Evolutionary conservation across 2,888 invertebrate species (phyloP).

Genomic region (Drosophila helvetica): DNA sequence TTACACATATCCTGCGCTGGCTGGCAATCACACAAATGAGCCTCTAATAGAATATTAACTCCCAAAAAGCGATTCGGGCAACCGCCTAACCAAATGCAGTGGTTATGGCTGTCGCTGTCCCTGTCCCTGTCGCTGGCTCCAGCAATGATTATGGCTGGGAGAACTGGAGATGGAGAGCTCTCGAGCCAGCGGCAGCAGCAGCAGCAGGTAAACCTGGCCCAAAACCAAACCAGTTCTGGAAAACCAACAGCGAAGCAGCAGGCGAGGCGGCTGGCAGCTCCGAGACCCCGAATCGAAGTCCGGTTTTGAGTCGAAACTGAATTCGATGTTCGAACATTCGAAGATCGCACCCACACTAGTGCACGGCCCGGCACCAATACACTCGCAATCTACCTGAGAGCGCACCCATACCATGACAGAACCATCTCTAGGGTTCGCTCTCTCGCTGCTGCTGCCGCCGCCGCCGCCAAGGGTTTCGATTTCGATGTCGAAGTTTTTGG

Average conservation of each 20-base stretch:
- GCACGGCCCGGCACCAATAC: slow-evolving; percentile 52
- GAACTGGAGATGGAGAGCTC: slow-evolving; percentile 7
- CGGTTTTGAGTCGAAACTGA: slow-evolving; percentile 61
- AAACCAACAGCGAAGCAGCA: slow-evolving; percentile 19
- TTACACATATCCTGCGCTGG: slow-evolving; percentile 73
- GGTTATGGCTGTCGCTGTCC: slow-evolving; percentile 17
- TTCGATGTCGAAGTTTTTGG: slow-evolving; percentile 63
- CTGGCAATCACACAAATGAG: slow-evolving; percentile 81
- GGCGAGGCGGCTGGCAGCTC: slow-evolving; percentile 22
- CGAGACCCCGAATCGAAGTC: slow-evolving; percentile 49
- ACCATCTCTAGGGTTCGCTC: slow-evolving; percentile 21
- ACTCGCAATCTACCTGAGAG: slow-evolving; percentile 39
- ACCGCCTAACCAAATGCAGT: slow-evolving; percentile 47
- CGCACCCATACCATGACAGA: slow-evolving; percentile 23
- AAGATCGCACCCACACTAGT: slow-evolving; percentile 60
- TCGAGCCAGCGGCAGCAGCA: slow-evolving; percentile 12
- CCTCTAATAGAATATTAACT: slow-evolving; percentile 83
- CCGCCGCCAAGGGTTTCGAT: slow-evolving; percentile 36
- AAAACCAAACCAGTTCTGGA: slow-evolving; percentile 64
- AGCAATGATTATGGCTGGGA: slow-evolving; percentile 13
- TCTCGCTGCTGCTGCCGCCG: slow-evolving; percentile 1
- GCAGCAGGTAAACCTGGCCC: slow-evolving; percentile 65
- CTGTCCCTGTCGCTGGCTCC: not conserved
- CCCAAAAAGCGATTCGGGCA: slow-evolving; percentile 68
- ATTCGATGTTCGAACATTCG: slow-evolving; percentile 61